Evolutionary conservation across 2,888 invertebrate species (phyloP).

Genomic region (Rhagonycha fulva): DNA sequence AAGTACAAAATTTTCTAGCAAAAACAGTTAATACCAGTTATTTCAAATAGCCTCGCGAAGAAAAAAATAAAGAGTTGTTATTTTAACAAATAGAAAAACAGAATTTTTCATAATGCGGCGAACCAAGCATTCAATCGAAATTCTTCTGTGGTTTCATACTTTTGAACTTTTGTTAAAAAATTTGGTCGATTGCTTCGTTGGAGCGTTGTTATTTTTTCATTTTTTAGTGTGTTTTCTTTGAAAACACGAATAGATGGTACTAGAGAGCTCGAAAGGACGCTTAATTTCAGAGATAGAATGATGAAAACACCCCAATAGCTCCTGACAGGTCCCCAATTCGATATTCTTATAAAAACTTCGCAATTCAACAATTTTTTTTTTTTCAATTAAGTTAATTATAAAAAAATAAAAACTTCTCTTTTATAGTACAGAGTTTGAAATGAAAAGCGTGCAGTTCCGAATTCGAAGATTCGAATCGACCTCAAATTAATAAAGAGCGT

Average conservation of each 20-base stretch:
- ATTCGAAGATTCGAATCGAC: background rate
- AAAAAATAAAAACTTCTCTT: background rate
- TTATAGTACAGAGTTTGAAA: background rate
- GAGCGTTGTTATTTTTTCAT: conserved; percentile 52
- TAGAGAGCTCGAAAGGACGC: conserved; percentile 13
- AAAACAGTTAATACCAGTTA: conserved; percentile 18
- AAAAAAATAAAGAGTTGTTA: conserved; percentile 39
- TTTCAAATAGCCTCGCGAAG: conserved; percentile 27
- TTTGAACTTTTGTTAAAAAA: background rate
- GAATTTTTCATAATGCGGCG: conserved; percentile 35
- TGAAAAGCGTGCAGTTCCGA: background rate
- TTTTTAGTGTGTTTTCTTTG: conserved; percentile 53
- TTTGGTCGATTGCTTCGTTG: conserved; percentile 24
- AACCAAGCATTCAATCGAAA: conserved; percentile 12
- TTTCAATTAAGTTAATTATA: background rate
- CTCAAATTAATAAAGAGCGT: background rate
- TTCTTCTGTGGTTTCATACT: background rate
- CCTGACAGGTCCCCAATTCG: background rate
- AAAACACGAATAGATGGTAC: conserved; percentile 48
- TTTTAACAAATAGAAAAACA: conserved; percentile 41
- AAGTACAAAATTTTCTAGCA: conserved; percentile 10
- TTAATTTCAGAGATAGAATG: conserved; percentile 2
- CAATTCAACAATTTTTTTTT: background rate
- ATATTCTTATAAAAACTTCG: background rate
- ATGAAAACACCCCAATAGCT: conserved; percentile 11